Evolutionary conservation across 2,113 vertebrate genomes (phyloP), one percentile per base, ranked within the genome.

Genomic region (Channa maculata): DNA sequence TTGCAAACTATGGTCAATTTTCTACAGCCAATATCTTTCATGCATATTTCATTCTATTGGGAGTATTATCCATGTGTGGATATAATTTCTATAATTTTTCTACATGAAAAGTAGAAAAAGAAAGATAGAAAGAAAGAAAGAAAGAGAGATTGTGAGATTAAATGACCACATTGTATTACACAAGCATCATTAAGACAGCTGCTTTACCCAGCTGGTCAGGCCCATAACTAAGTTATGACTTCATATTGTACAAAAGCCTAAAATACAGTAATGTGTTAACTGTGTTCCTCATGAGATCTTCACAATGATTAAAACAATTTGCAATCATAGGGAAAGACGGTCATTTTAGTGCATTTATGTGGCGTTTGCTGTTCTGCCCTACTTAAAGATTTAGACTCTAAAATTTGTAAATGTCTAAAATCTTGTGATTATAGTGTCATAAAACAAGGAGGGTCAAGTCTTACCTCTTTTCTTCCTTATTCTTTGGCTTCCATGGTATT

Each of bases 141-240:
- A 24, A 24, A 24, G 24, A 24, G 24, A 24, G 24, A 24, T 24
- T 24, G 24, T 24, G 24, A 65, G 55, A 59, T 46, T 53, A 49
- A 6, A 10, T 82, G 50, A 62, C 49, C 46, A 73, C 61, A 64
- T 62, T 70, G 65, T 79, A 64, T 65, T 62, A 68, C 43, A 60
- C 43, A 41, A 8, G 41, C 64, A 13, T 39, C 41, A 58, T 44
- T 54, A 8, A 73, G 66, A 71, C 86, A 89, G 87, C 85, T 88
- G 87, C 82, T 63, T 49, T 49, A 50, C n/a, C 11, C 55, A 71
- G 82, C 68, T 77, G 51, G 43, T 69, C 77, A 24, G 24, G 24
- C 11, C 61, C 53, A 72, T 65, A 62, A 72, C 79, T 55, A 87
- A 58, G 37, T 59, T 46, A 85, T 89, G 85, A 88, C 77, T 54